phyloP scores from a whole-genome alignment of 2,113 vertebrate genomes.

The Tangachromis dhanisi region DNA sequence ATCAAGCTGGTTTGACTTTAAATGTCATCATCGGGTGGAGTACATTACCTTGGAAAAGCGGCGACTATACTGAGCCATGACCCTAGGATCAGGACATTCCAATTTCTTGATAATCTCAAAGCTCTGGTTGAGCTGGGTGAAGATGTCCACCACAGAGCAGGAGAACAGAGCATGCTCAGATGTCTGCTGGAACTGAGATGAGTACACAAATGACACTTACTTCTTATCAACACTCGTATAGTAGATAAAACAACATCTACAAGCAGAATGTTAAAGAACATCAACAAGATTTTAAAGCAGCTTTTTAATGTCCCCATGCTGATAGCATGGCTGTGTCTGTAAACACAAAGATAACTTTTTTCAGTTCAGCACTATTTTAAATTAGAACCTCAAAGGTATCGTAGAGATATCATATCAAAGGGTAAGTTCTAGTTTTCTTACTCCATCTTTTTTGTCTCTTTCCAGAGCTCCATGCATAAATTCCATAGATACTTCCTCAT shows the following conservation, averaged over 20 bases:
- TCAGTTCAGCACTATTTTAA: background rate
- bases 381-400: background rate
- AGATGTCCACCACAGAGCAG: constrained; percentile 98
- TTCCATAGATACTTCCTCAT: constrained; percentile 95
- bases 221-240: background rate
- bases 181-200: constrained; percentile 90
- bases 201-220: background rate
- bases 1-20: background rate
- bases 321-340: background rate
- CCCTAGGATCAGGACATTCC: constrained; percentile 90
- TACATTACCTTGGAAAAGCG: constrained; percentile 89
- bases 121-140: constrained; percentile 98
- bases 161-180: constrained; percentile 97
- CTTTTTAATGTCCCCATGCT: background rate
- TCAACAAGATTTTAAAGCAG: background rate
- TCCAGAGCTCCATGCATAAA: constrained; percentile 94
- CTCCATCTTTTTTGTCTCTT: constrained; percentile 97
- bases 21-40: background rate
- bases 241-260: background rate
- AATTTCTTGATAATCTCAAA: constrained; percentile 99
- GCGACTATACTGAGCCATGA: constrained; percentile 90
- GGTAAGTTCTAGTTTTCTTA: constrained; percentile 54
- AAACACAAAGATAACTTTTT: background rate
- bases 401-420: background rate
- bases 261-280: background rate